phyloP scores from a whole-genome alignment of 2,113 vertebrate species.

The Sorex araneus region DNA sequence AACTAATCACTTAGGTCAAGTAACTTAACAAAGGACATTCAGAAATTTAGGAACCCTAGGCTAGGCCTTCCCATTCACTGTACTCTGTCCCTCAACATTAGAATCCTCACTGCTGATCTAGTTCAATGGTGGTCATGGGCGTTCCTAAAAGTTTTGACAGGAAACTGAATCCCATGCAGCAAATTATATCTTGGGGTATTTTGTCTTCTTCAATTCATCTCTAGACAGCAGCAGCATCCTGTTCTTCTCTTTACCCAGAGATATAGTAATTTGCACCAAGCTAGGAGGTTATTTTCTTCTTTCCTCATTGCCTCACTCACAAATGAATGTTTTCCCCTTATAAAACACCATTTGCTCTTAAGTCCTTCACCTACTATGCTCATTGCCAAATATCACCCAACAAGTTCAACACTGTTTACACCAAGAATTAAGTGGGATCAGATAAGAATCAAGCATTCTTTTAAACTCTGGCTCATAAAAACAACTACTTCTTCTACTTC shows the following conservation, averaged over 20 bases:
- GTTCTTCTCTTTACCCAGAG: background rate
- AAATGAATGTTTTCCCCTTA: background rate
- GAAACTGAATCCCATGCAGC: background rate
- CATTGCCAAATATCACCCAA: conserved; percentile 37
- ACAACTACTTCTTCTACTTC: background rate
- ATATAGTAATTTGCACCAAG: background rate
- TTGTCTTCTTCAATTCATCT: background rate
- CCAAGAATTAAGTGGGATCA: conserved; percentile 25
- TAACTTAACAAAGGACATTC: background rate
- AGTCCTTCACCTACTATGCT: background rate
- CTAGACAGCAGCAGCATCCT: background rate
- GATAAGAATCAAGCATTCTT: conserved; percentile 11
- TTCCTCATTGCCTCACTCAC: background rate
- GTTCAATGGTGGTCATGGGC: background rate
- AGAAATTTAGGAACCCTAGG: background rate
- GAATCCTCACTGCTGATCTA: background rate
- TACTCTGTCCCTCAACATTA: background rate
- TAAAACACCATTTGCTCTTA: background rate
- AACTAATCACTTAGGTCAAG: background rate
- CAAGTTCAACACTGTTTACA: conserved; percentile 39
- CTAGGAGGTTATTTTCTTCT: background rate
- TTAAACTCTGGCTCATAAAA: background rate
- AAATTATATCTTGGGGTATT: background rate
- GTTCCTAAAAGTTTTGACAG: background rate
- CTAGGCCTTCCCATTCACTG: background rate